These are phyloP conservation scores for Percopsis transmontana DNA, from an alignment of 2,113 vertebrate genomes.

Conservation along the genomic window DNA sequence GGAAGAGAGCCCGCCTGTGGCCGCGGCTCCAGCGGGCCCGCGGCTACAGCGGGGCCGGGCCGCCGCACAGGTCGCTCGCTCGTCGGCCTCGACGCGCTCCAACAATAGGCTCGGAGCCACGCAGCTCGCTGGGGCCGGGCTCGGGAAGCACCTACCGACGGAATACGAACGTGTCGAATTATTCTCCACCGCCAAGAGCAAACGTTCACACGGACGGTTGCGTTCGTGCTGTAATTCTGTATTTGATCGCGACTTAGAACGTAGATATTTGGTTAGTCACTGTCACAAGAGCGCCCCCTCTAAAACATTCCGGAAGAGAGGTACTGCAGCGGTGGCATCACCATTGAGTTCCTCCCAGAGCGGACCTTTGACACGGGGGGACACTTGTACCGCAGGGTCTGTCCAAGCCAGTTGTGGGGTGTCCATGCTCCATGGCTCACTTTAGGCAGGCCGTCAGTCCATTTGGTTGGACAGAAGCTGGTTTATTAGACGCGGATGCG, in stretches of 20 bases:
- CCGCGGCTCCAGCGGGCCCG: background rate
- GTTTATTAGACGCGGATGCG: too few species aligned
- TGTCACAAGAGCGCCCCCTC: conserved; percentile 48
- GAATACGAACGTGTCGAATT: too few species aligned
- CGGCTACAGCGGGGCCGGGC: background rate
- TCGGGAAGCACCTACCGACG: too few species aligned
- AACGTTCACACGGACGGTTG: background rate
- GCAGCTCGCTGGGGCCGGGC: background rate
- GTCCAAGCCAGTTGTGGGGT: background rate
- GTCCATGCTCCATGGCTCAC: too few species aligned
- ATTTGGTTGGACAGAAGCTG: too few species aligned
- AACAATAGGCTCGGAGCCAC: conserved; percentile 60
- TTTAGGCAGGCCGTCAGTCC: too few species aligned
- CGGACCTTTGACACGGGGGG: background rate
- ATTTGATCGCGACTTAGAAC: background rate
- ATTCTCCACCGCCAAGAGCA: background rate
- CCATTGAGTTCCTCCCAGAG: too few species aligned
- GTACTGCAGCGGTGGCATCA: conserved; percentile 17
- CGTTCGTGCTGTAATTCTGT: too few species aligned
- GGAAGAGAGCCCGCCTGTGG: background rate
- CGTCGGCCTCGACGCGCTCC: conserved; percentile 44
- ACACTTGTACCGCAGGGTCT: background rate
- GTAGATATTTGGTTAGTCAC: conserved; percentile 1
- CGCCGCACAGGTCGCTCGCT: conserved; percentile 12
- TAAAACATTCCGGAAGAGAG: conserved; percentile 30